Base-by-base conservation (phyloP, 2,113 vertebrate species). In the Aplodontia rufa region DNA sequence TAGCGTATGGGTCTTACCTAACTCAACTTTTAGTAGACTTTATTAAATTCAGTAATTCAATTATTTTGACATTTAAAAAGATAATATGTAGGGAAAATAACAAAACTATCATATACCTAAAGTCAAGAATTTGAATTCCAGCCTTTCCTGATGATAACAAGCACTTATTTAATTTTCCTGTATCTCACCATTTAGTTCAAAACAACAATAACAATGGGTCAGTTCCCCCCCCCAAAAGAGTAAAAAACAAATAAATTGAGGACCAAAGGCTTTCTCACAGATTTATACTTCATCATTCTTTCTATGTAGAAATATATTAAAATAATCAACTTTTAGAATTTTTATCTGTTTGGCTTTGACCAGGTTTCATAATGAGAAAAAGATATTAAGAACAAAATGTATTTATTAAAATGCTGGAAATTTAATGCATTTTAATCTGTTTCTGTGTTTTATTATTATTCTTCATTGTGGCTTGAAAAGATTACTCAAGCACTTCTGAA, bases 381-480 rank as follows among this genome's bases (percentile, higher is more conserved):
- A 51, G 42, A 83, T 71, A 80, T 24, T 84, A 42, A 91, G 87
- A 83, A 53, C 40, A 68, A 93, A 93, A 14, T 85, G 1, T n/a
- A 49, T 68, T 91, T 94, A n/a, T 87, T 51, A 78, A 37, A 68
- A 45, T 64, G 66, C 42, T 35, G n/a, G 66, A 96, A 97, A 69
- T 16, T 8, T 55, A 53, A 60, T 64, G 35, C 6, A 14, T 87
- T 88, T 72, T 92, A 26, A 83, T 20, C 74, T 89, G 49, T 53
- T 22, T 92, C 28, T 87, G 1, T 74, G 37, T n/a, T 14, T 89
- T 90, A 22, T 89, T 74, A 66, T 45, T 81, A 40, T 78, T 84
- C 69, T 86, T 90, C 75, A 68, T 47, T 90, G 68, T 93, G 49
- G 35, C 49, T 72, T 74, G 16, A 32, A 90, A 47, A 91, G 74